Percentiles rank a stretch among this genome's conserved stretches.
These are phyloP conservation scores for Microctenopoma lineatum DNA, from an alignment of 2,797 vertebrate genomes.

Conservation along the genomic window DNA sequence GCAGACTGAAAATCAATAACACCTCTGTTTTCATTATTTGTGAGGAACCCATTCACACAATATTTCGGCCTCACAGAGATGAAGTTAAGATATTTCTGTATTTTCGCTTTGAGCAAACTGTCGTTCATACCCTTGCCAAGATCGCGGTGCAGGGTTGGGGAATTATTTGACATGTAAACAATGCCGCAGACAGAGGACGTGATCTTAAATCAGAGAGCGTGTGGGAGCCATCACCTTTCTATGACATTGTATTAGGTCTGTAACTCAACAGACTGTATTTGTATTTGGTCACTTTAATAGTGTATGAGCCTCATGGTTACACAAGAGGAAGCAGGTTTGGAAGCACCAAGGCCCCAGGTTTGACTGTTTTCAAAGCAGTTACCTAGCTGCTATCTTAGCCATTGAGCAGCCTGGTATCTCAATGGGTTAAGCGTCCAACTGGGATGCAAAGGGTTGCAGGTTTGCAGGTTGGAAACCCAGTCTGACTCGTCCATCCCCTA, in stretches of 20 bases:
- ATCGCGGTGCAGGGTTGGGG: constrained; percentile 3
- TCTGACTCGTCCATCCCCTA: too few species aligned
- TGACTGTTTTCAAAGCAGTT: constrained; percentile 65
- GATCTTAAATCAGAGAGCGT: constrained; percentile 45
- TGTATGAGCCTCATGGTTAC: constrained; percentile 47
- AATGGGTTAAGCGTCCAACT: too few species aligned
- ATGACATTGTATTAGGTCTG: constrained; percentile 49
- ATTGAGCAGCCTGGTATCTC: too few species aligned
- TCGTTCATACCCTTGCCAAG: not conserved
- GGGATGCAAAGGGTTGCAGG: too few species aligned
- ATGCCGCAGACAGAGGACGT: constrained; percentile 24
- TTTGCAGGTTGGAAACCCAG: too few species aligned
- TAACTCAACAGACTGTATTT: constrained; percentile 39
- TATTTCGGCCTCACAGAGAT: constrained; percentile 8
- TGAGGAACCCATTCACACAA: constrained; percentile 11
- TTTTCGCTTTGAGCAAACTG: constrained; percentile 14
- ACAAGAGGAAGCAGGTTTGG: constrained; percentile 46
- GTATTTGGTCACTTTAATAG: constrained; percentile 41
- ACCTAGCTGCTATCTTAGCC: constrained; percentile 16
- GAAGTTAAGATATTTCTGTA: not conserved
- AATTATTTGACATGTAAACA: constrained; percentile 59
- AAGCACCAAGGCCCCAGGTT: constrained; percentile 59
- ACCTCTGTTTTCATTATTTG: constrained; percentile 12
- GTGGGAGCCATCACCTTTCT: constrained; percentile 37
- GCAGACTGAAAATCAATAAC: constrained; percentile 24